Evolutionary conservation across 1,140 invertebrate species (phyloP).

Genomic region (Phortica variegata): DNA sequence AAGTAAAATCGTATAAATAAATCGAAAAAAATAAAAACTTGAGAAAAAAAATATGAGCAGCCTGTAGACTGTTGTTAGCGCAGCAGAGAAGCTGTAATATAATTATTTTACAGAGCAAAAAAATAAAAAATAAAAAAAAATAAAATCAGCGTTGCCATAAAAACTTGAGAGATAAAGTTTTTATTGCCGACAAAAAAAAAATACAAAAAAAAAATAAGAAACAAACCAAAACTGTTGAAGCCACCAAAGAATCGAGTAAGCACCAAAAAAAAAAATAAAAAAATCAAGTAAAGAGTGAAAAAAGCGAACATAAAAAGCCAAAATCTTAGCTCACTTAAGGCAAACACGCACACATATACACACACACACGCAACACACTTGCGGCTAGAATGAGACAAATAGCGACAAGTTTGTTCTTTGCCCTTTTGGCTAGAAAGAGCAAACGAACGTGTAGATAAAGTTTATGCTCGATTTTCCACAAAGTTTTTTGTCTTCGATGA

Average conservation of each 20-base stretch:
- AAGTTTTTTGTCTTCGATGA: neutral
- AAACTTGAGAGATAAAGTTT: slow-evolving; percentile 35
- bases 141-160: neutral
- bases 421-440: no score
- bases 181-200: slow-evolving; percentile 38
- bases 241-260: no score
- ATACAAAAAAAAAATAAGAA: slow-evolving; percentile 3
- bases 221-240: neutral
- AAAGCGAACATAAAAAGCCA: slow-evolving; percentile 50
- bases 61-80: neutral
- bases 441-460: slow-evolving; percentile 28
- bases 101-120: neutral
- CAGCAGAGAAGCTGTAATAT: neutral
- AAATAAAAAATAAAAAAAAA: neutral
- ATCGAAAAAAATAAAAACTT: neutral
- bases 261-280: neutral
- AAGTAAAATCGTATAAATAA: neutral
- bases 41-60: neutral
- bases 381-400: no score
- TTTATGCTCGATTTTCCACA: slow-evolving; percentile 42
- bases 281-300: slow-evolving; percentile 14
- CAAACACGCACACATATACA: slow-evolving; percentile 24
- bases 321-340: slow-evolving; percentile 36
- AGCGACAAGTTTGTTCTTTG: no score
- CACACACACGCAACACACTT: no score